These are phyloP conservation scores for Nasonia oneida DNA, from an alignment of 2,888 invertebrate genomes.

Conservation along the genomic window DNA sequence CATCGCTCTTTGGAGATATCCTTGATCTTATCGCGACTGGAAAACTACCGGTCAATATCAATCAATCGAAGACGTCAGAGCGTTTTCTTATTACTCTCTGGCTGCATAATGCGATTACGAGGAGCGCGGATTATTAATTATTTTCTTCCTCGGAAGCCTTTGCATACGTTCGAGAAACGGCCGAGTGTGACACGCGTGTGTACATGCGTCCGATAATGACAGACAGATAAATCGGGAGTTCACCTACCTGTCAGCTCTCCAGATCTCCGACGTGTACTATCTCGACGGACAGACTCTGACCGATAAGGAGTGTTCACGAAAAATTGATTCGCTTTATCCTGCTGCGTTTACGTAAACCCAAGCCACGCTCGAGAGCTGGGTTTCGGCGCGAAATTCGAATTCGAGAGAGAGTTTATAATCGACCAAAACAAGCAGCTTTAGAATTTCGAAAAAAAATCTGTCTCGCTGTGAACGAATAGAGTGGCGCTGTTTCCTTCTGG, in stretches of 20 bases:
- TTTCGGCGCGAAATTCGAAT: background rate
- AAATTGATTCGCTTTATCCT: background rate
- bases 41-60: slow-evolving; percentile 9
- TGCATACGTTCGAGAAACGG: background rate
- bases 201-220: background rate
- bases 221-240: background rate
- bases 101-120: too few relatives aligned
- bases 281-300: background rate
- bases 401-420: background rate
- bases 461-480: background rate
- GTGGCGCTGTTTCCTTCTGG: background rate
- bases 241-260: background rate
- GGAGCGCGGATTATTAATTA: background rate
- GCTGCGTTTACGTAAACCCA: background rate
- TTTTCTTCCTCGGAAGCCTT: background rate
- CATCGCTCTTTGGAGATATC: background rate
- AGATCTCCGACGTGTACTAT: background rate
- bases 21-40: background rate
- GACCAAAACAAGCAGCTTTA: background rate
- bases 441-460: background rate
- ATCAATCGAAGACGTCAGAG: background rate
- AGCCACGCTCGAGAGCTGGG: background rate
- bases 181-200: background rate
- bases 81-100: background rate
- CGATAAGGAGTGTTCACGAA: background rate